Conservation (phyloP, 2,113 vertebrate species). For the Nothocercus nigrocapillus region DNA sequence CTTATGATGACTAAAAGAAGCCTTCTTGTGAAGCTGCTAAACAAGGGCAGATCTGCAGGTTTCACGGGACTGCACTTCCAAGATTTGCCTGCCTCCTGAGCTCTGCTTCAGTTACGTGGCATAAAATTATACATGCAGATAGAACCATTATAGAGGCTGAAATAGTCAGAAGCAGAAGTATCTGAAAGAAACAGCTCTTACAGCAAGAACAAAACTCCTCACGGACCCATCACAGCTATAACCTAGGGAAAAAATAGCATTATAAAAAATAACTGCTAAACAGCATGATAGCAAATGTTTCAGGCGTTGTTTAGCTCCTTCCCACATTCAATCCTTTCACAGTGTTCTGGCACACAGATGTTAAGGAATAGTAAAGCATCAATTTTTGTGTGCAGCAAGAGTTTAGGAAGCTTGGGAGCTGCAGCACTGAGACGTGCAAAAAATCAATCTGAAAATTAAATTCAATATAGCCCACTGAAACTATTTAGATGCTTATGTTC, state of each 20-base stretch:
- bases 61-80: neutral
- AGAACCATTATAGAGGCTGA: neutral
- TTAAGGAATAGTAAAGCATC: neutral
- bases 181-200: neutral
- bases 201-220: neutral
- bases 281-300: neutral
- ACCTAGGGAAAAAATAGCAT: neutral
- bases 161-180: neutral
- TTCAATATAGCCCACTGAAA: neutral
- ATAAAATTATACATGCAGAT: neutral
- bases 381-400: neutral
- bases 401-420: accelerated
- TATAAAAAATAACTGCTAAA: neutral
- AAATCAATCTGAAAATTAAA: neutral
- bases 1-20: neutral
- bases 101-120: neutral
- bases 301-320: neutral
- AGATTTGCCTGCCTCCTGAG: neutral
- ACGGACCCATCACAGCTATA: neutral
- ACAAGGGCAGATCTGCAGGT: neutral
- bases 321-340: neutral
- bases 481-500: neutral
- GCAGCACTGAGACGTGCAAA: neutral
- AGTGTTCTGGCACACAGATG: neutral
- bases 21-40: neutral